A percentile compares a stretch with the other conserved stretches of the same genome.
These are phyloP conservation scores for Hyposoter dolosus DNA, from an alignment of 2,888 invertebrate genomes.

Conservation along the genomic window DNA sequence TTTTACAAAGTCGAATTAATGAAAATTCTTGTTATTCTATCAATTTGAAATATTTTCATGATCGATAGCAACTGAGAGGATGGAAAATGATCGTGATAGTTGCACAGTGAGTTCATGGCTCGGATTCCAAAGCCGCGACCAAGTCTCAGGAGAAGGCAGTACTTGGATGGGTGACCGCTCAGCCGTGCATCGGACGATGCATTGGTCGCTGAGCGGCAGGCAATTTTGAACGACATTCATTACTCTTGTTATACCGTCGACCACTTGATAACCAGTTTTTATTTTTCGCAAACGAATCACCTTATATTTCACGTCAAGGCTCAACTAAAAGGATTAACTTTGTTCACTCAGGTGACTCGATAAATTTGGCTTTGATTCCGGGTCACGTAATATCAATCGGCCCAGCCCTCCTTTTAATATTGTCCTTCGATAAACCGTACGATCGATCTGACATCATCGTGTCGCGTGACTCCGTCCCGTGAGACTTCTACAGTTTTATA, in stretches of 20 bases:
- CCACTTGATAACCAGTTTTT: conserved; percentile 5
- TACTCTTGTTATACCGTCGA: background rate
- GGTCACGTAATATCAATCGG: conserved; percentile 63
- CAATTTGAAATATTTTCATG: background rate
- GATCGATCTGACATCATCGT: conserved; percentile 54
- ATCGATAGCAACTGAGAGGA: background rate
- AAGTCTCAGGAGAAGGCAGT: background rate
- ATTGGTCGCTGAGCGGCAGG: background rate
- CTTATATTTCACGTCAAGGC: conserved; percentile 16
- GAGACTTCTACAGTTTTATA: conserved; percentile 1
- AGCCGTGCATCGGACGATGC: background rate
- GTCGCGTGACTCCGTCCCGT: conserved; percentile 39
- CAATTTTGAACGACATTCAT: background rate
- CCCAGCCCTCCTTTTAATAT: conserved; percentile 63
- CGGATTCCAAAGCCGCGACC: background rate
- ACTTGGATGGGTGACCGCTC: background rate
- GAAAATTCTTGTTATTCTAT: background rate
- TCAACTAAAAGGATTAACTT: conserved; percentile 43
- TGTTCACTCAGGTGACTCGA: conserved; percentile 41
- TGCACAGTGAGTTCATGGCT: background rate
- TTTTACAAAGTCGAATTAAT: background rate
- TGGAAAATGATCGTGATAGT: background rate
- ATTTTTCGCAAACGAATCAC: conserved; percentile 11
- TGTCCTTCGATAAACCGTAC: conserved; percentile 64
- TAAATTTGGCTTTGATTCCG: conserved; percentile 64